A percentile compares a stretch with the other conserved stretches of the same genome.
Evolutionary conservation across 1,140 invertebrate species (phyloP).

Genomic region (Holotrichia oblita): DNA sequence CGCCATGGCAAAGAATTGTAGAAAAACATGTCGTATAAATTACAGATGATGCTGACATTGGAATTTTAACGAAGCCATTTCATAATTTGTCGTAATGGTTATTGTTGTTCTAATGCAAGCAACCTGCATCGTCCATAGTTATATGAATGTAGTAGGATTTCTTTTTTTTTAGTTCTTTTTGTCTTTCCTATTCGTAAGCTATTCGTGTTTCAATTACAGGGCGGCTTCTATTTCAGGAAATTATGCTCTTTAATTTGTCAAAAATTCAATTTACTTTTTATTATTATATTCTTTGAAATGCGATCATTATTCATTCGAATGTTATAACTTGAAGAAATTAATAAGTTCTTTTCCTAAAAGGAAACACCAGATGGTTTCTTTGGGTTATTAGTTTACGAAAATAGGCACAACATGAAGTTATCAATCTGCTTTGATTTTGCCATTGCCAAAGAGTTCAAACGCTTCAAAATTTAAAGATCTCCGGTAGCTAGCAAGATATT

Average conservation of each 20-base stretch:
- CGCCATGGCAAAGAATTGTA: conserved; percentile 46
- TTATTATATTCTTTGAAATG: too few relatives aligned
- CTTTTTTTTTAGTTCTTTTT: neutral
- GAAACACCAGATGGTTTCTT: too few relatives aligned
- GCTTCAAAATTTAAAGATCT: too few relatives aligned
- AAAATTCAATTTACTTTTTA: neutral
- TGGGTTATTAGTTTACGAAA: too few relatives aligned
- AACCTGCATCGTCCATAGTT: neutral
- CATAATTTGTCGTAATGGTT: conserved; percentile 55
- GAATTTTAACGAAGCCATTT: conserved; percentile 55
- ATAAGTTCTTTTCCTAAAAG: too few relatives aligned
- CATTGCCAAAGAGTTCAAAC: too few relatives aligned
- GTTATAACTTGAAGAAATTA: too few relatives aligned
- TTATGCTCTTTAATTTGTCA: neutral
- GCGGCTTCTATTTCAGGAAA: neutral
- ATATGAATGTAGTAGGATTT: neutral
- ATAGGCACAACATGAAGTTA: too few relatives aligned
- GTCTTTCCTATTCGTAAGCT: neutral
- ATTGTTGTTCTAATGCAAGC: conserved; percentile 52
- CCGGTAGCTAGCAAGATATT: too few relatives aligned
- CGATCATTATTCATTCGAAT: too few relatives aligned
- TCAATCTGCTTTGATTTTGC: too few relatives aligned
- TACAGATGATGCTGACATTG: conserved; percentile 50
- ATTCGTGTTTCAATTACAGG: neutral
- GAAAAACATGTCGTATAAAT: conserved; percentile 53